phyloP scores from a whole-genome alignment of 2,888 invertebrate genomes.

The Lampropteryx suffumata region DNA sequence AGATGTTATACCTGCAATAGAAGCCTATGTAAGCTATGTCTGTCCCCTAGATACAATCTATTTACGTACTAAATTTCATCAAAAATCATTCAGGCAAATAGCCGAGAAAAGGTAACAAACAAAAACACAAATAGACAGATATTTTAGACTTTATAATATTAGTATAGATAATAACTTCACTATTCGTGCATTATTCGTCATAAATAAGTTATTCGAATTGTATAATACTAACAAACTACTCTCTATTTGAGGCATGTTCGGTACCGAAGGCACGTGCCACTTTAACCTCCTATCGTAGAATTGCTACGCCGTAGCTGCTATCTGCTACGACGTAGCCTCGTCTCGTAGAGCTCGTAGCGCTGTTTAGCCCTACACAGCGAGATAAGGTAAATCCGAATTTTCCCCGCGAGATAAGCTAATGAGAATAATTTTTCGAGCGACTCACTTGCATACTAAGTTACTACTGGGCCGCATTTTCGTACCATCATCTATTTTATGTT shows the following conservation, averaged over 20 bases:
- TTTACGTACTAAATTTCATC: no score
- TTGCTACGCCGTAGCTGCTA: slow-evolving; percentile 52
- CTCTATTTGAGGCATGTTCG: slow-evolving; percentile 44
- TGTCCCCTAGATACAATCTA: no score
- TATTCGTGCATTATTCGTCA: no score
- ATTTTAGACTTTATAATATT: no score
- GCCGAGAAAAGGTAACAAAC: no score
- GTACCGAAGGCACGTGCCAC: slow-evolving; percentile 51
- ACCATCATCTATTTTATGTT: slow-evolving; percentile 5
- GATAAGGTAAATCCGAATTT: slow-evolving; percentile 68
- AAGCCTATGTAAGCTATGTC: no score
- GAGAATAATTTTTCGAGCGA: slow-evolving; percentile 60
- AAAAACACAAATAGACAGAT: no score
- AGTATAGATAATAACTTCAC: no score
- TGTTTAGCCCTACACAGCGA: slow-evolving; percentile 53
- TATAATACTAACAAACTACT: slow-evolving; percentile 11
- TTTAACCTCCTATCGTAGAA: slow-evolving; percentile 52
- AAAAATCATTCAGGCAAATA: no score
- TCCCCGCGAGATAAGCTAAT: slow-evolving; percentile 65
- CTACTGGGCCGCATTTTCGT: slow-evolving; percentile 3
- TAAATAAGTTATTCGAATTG: neutral
- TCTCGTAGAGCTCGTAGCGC: slow-evolving; percentile 42
- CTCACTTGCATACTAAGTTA: slow-evolving; percentile 55
- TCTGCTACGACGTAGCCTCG: slow-evolving; percentile 42
- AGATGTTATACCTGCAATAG: no score